Base-by-base conservation (phyloP, 2,113 vertebrate genomes). In the Raja brachyura region DNA sequence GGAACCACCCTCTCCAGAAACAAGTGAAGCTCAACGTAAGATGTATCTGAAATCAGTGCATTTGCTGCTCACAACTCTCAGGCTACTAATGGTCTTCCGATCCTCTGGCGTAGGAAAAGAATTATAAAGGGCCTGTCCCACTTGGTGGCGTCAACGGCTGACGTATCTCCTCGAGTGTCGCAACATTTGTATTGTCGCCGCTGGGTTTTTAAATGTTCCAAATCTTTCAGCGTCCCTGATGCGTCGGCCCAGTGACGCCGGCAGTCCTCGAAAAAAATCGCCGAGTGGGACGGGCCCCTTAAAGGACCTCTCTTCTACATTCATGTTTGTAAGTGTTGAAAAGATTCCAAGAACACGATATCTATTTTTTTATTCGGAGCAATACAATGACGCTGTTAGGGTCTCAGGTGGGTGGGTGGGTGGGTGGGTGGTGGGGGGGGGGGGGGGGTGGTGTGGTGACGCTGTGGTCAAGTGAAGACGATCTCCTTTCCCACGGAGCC, bases 291-390 rank as follows among this genome's bases (percentile, higher is more conserved):
- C 39, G 39, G 39, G 39, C 39, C 39, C 39, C 39, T 48, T 3
- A 92, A 48, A 54, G 66, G 70, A 73, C 68, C 39, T 0, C 39
- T 48, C 68, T 68, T 48, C 66, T 68, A 25, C 66, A 73, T 48
- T 48, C 22, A 28, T 20, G 22, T 92, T 92, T 92, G 20, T 88
- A 92, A 92, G 66, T 92, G 90, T 7, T 54, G 10, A 73, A 92
- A 92, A 54, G 3, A 18, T 48, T 48, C 66, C 33, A 9, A 90
- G 70, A 54, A 74, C 54, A 4, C 13, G 66, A 68, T 90, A 68
- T 90, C 33, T 90, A 90, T 92, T 92, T 92, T 92, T 92, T 48
- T 74, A 92, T 66, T 68, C 66, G 22, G 68, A 90, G 88, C 31
- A 90, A 39, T 73, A 10, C 66, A 54, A 73, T 74, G 68, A 54